Evolutionary conservation across 2,797 vertebrate species (phyloP).

Genomic region (Spea hammondii): DNA sequence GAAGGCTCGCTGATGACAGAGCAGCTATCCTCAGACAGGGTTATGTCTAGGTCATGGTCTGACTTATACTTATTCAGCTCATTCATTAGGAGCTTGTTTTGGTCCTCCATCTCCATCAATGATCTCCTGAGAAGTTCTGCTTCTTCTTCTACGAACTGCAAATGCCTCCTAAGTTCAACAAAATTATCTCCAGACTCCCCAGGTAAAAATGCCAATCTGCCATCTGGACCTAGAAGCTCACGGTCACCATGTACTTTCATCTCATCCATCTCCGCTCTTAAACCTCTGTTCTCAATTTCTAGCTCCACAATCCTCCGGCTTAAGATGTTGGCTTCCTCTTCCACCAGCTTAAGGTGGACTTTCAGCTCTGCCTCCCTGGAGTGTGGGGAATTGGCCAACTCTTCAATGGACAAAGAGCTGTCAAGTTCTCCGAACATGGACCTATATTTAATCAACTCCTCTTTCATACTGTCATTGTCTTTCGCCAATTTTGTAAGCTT

Average conservation of each 20-base stretch:
- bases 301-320: conserved; percentile 94
- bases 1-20: conserved; percentile 82
- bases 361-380: conserved; percentile 91
- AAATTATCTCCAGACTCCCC: conserved; percentile 81
- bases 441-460: conserved; percentile 88
- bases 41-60: conserved; percentile 78
- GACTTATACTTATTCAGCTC: conserved; percentile 93
- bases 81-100: conserved; percentile 93
- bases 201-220: conserved; percentile 62
- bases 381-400: conserved; percentile 88
- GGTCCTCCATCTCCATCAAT: conserved; percentile 92
- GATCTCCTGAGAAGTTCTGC: conserved; percentile 91
- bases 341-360: conserved; percentile 92
- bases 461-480: conserved; percentile 92
- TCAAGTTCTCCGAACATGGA: conserved; percentile 91
- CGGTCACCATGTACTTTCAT: conserved; percentile 81
- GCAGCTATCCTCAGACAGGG: conserved; percentile 80
- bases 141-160: conserved; percentile 98
- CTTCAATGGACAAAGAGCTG: conserved; percentile 84
- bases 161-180: conserved; percentile 88
- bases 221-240: conserved; percentile 71
- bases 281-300: conserved; percentile 95
- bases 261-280: conserved; percentile 93
- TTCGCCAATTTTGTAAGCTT: conserved; percentile 95
- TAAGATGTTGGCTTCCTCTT: conserved; percentile 95